Percentiles rank a stretch among this genome's conserved stretches.
Evolutionary conservation across 2,888 invertebrate genomes (phyloP).

Genomic region (Branchellion lobata): DNA sequence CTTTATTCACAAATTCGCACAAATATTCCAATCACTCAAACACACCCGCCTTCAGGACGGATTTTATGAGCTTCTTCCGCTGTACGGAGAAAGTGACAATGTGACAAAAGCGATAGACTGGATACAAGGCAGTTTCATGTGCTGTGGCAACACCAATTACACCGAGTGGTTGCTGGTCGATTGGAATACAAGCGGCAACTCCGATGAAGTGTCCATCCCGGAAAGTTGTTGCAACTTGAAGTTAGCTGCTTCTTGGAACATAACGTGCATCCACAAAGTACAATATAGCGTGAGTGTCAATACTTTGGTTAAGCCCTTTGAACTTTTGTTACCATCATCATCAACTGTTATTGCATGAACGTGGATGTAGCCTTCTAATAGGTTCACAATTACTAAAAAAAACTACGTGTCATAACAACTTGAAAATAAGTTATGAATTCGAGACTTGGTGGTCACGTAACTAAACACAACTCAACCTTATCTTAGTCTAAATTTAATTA

Average conservation of each 20-base stretch:
- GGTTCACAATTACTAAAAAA: neutral
- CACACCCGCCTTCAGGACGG: neutral
- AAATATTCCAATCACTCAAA: neutral
- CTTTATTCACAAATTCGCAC: neutral
- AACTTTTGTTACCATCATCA: no score
- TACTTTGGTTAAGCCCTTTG: no score
- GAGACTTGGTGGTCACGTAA: no score
- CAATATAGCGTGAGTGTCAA: neutral
- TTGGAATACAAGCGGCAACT: neutral
- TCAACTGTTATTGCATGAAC: no score
- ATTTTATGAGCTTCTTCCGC: neutral
- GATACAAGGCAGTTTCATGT: neutral
- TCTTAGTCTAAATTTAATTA: no score
- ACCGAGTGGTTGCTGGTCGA: neutral
- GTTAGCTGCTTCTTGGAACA: neutral
- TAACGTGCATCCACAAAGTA: neutral
- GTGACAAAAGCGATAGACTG: neutral
- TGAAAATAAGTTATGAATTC: no score
- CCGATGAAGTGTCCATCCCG: neutral
- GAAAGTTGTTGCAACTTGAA: neutral
- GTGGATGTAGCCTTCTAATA: no score
- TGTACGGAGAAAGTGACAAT: neutral
- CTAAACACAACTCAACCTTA: no score
- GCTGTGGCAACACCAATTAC: neutral
- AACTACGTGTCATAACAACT: neutral